These are phyloP conservation scores for Cantharis nigra DNA, from an alignment of 2,888 invertebrate genomes.

Conservation along the genomic window DNA sequence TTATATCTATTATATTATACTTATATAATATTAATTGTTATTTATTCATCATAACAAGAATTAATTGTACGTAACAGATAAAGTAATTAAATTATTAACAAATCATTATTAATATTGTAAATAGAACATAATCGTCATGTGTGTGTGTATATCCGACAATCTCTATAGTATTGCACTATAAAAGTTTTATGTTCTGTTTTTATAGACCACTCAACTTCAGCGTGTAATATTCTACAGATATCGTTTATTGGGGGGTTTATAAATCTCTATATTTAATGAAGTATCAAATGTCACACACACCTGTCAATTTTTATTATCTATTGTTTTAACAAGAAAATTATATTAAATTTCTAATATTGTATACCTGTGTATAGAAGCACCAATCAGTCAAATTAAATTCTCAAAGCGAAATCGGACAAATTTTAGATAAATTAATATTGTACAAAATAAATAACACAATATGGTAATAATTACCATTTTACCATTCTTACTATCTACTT, in stretches of 20 bases:
- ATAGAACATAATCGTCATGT: slow-evolving; percentile 29
- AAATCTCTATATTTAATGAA: slow-evolving; percentile 53
- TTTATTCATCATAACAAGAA: not conserved
- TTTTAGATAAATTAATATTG: too few species aligned
- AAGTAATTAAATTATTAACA: not conserved
- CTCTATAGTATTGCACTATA: slow-evolving; percentile 48
- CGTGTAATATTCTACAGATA: slow-evolving; percentile 50
- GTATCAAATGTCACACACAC: slow-evolving; percentile 53
- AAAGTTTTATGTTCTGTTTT: slow-evolving; percentile 51
- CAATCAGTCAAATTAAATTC: not conserved
- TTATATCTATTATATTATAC: too few species aligned
- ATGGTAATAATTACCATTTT: too few species aligned
- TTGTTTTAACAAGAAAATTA: not conserved
- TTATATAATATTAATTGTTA: too few species aligned
- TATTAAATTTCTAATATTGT: not conserved
- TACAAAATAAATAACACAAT: too few species aligned
- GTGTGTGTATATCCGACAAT: slow-evolving; percentile 37
- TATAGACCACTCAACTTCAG: slow-evolving; percentile 50
- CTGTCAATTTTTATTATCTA: slow-evolving; percentile 43
- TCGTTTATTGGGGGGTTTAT: slow-evolving; percentile 54
- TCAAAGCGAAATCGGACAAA: not conserved
- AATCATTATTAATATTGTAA: slow-evolving; percentile 22
- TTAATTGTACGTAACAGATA: not conserved
- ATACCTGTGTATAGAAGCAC: not conserved
- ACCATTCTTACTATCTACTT: too few species aligned